Conservation (phyloP, 2,888 invertebrate genomes). For the Lasioglossum zephyrum region DNA sequence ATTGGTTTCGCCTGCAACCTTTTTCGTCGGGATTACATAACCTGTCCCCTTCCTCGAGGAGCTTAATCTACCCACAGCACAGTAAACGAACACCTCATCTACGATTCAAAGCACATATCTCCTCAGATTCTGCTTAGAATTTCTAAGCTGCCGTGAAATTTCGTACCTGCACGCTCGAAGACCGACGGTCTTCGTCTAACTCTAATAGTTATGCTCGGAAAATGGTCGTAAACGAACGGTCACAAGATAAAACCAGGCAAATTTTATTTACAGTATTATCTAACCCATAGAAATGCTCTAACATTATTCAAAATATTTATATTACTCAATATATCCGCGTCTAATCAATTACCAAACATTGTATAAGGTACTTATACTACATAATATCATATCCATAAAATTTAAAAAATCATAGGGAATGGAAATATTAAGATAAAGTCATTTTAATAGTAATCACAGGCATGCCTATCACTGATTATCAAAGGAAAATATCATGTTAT, state of each 20-base stretch:
- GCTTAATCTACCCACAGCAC: conserved; percentile 44
- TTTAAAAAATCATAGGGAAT: too few species aligned
- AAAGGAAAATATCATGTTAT: not conserved
- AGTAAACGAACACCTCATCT: conserved; percentile 36
- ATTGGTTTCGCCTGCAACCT: conserved; percentile 44
- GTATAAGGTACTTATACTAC: too few species aligned
- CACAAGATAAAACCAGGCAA: not conserved
- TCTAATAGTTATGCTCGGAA: not conserved
- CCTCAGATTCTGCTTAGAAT: conserved; percentile 40
- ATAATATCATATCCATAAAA: too few species aligned
- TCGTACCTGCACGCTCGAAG: not conserved
- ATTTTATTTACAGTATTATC: not conserved
- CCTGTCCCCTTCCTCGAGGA: conserved; percentile 16
- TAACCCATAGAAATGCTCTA: too few species aligned
- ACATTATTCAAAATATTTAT: too few species aligned
- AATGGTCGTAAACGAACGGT: not conserved
- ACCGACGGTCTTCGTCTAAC: not conserved
- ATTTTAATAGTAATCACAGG: too few species aligned
- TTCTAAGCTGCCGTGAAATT: conserved; percentile 47
- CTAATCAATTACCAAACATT: too few species aligned
- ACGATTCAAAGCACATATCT: conserved; percentile 52
- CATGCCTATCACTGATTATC: not conserved
- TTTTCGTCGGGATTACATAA: conserved; percentile 55
- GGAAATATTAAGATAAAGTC: too few species aligned
- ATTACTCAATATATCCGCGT: too few species aligned